Evolutionary conservation across 23 tunicate species (phyloP), one percentile per base, ranked within the genome.

Genomic region (Phallusia fumigata): DNA sequence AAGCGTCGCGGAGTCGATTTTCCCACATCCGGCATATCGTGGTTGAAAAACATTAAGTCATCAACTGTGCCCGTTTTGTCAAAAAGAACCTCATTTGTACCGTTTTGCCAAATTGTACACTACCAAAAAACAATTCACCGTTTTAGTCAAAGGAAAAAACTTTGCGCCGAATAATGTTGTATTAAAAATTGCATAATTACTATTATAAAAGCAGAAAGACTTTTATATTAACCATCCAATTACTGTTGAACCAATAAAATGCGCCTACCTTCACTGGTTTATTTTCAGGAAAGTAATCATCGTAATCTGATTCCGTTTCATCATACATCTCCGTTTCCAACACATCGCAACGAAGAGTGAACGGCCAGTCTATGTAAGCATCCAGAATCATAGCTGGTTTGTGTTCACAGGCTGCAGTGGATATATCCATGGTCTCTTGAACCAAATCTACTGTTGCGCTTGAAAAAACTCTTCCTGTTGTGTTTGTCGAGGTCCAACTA

Each of bases 61-160:
- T 31, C 77, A 19, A 33, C 6, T 21, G 36, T 74, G 6, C 36
- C 77, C 22, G 40, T 31, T 19, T 74, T 24, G 35, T 74, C 11
- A 74, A 30, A 32, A 18, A 74, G 77, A 32, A 74, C 12, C 30
- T 32, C 13, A 19, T 16, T 31, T 18, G 36, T 74, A 31, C 19
- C 34, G 77, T 33, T 74, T 12, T 74, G 40, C 77, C 77, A 74
- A 30, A 74, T 74, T 16, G 26, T 32, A 30, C 77, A 74, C 77
- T 74, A n/a, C 21, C n/a, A 40, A 32, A 31, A 74, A 19, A 74
- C 2, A 22, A 58, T 58, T 21, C 13, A 24, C 13, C 16, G 13
- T 21, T 21, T 22, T 58, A 58, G 13, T 6, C 13, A 1, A 58
- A 58, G 16, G 13, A 58, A 22, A 21, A 22, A 24, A 58, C 69